Evolutionary conservation across 2,888 invertebrate genomes (phyloP).

Genomic region (Chymomyza procnemis): DNA sequence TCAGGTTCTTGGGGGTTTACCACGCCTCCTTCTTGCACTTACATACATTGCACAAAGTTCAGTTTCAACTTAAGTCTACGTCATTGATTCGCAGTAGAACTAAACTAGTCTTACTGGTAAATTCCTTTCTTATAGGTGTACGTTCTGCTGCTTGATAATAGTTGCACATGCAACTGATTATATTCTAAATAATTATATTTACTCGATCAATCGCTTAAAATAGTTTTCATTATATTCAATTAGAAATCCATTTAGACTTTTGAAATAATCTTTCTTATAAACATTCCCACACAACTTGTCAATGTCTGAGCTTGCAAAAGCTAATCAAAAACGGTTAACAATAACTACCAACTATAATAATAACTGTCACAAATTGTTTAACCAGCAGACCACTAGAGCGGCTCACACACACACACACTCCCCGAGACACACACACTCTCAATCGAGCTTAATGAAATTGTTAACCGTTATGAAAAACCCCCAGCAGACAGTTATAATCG

Average conservation of each 20-base stretch:
- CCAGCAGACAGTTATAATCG: neutral
- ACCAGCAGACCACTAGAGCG: conserved; percentile 43
- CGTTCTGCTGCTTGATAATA: too few species aligned
- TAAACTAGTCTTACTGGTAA: too few species aligned
- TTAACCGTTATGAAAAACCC: conserved; percentile 53
- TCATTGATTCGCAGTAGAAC: too few species aligned
- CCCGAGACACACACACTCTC: neutral
- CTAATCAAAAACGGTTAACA: neutral
- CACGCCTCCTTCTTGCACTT: too few species aligned
- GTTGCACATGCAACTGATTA: too few species aligned
- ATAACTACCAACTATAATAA: conserved; percentile 24
- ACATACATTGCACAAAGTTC: too few species aligned
- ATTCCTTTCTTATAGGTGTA: too few species aligned
- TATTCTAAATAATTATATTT: too few species aligned
- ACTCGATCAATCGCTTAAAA: too few species aligned
- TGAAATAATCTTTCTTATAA: neutral
- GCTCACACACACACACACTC: neutral
- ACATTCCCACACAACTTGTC: neutral
- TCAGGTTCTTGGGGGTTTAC: too few species aligned
- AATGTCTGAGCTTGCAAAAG: neutral
- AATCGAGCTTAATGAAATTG: conserved; percentile 26
- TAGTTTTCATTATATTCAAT: neutral
- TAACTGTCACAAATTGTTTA: conserved; percentile 62
- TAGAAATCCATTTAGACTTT: neutral
- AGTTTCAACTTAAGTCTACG: too few species aligned